These are phyloP conservation scores for Villa cingulata DNA, from an alignment of 2,888 invertebrate species.

Conservation along the genomic window DNA sequence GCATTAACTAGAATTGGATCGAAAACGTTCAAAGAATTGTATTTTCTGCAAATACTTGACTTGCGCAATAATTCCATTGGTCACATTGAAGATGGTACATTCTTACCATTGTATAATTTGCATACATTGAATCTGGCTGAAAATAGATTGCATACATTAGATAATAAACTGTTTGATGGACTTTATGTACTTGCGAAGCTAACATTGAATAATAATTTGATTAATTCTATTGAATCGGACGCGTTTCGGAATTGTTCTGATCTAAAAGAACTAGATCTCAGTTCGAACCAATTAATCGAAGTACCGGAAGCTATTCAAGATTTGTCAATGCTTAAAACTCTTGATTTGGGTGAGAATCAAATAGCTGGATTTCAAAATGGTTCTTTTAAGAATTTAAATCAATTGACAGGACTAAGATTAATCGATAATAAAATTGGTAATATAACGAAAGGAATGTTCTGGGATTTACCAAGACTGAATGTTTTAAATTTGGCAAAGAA, in stretches of 20 bases:
- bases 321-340: constrained; percentile 67
- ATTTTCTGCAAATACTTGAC: constrained; percentile 72
- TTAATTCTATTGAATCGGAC: constrained; percentile 61
- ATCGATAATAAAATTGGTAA: constrained; percentile 84
- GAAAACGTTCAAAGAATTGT: constrained; percentile 73
- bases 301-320: constrained; percentile 75
- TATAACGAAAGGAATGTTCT: constrained; percentile 71
- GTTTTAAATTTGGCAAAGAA: constrained; percentile 82
- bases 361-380: constrained; percentile 71
- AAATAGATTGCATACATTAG: constrained; percentile 69
- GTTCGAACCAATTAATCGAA: constrained; percentile 67
- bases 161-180: constrained; percentile 69
- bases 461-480: constrained; percentile 70
- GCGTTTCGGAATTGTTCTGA: constrained; percentile 81
- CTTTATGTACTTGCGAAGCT: constrained; percentile 70
- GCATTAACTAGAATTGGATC: constrained; percentile 71
- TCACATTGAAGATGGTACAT: constrained; percentile 78
- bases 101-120: constrained; percentile 74
- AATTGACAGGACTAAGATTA: constrained; percentile 72
- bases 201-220: constrained; percentile 72
- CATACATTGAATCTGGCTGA: constrained; percentile 81
- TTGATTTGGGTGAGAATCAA: constrained; percentile 86
- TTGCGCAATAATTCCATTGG: constrained; percentile 76
- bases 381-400: constrained; percentile 71
- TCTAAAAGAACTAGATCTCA: constrained; percentile 75